Percentiles rank a stretch among this genome's conserved stretches.
Evolutionary conservation across 2,797 vertebrate species (phyloP).

Genomic region (Smutsia temminckii): DNA sequence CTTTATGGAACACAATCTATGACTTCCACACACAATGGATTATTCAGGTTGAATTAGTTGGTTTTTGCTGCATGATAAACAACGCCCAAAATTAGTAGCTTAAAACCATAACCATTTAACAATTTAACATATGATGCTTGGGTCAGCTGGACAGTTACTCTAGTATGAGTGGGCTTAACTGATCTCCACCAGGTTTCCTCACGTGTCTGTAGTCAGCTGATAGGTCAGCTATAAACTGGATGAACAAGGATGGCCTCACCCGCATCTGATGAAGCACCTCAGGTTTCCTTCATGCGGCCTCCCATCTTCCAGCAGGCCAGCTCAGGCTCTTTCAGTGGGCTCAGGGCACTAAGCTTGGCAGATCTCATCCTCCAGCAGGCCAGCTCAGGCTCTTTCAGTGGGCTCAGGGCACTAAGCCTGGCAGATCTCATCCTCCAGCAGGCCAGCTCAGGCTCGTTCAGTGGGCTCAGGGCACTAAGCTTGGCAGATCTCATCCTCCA

Average conservation of each 20-base stretch:
- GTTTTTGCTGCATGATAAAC: background rate
- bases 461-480: too few relatives aligned
- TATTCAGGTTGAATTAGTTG: conserved; percentile 27
- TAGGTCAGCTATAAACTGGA: background rate
- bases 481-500: background rate
- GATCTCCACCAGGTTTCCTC: background rate
- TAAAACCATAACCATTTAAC: background rate
- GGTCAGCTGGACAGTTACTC: background rate
- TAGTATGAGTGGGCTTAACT: background rate
- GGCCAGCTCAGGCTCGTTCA: too few relatives aligned
- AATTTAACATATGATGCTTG: background rate
- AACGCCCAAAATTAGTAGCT: background rate
- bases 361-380: background rate
- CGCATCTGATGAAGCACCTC: background rate
- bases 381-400: background rate
- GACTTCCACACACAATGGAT: background rate
- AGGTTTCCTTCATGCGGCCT: background rate
- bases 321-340: too few relatives aligned
- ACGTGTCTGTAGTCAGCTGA: background rate
- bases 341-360: too few relatives aligned
- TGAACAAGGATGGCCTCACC: background rate
- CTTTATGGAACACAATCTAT: background rate
- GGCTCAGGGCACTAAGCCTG: background rate
- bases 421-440: background rate
- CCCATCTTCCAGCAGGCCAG: too few relatives aligned